phyloP scores from a whole-genome alignment of 2,888 invertebrate species.

The Spodoptera picta region DNA sequence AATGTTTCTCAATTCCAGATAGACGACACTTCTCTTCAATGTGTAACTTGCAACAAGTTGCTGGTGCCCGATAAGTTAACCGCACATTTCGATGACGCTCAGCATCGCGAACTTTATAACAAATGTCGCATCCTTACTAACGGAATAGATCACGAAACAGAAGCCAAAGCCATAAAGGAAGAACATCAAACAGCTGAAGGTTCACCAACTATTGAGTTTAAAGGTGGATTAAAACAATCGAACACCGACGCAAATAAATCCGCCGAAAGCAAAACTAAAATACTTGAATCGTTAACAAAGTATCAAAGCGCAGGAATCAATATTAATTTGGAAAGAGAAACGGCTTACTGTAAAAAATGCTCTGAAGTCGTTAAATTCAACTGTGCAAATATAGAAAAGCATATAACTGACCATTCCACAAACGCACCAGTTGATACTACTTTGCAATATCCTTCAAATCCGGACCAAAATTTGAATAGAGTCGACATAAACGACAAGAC shows the following conservation, averaged over 20 bases:
- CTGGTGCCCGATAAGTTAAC: slow-evolving; percentile 38
- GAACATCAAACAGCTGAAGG: not conserved
- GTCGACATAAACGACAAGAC: slow-evolving; percentile 40
- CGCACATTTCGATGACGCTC: slow-evolving; percentile 59
- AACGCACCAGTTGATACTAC: slow-evolving; percentile 10
- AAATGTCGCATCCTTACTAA: slow-evolving; percentile 28
- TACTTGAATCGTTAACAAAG: slow-evolving; percentile 45
- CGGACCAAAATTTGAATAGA: slow-evolving; percentile 33
- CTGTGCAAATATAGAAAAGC: slow-evolving; percentile 44
- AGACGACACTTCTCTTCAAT: slow-evolving; percentile 63
- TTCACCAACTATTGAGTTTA: not conserved
- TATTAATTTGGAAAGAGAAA: slow-evolving; percentile 58
- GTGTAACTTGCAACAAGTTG: slow-evolving; percentile 69
- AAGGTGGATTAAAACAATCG: not conserved
- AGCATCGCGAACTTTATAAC: slow-evolving; percentile 50
- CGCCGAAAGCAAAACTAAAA: slow-evolving; percentile 41
- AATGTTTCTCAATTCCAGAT: slow-evolving; percentile 59
- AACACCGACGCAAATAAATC: not conserved
- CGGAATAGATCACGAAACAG: not conserved
- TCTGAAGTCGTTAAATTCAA: slow-evolving; percentile 42
- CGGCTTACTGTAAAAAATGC: slow-evolving; percentile 56
- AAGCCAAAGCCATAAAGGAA: slow-evolving; percentile 1
- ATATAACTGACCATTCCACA: slow-evolving; percentile 47
- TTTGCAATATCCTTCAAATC: slow-evolving; percentile 32
- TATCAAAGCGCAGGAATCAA: slow-evolving; percentile 55